A percentile compares a stretch with the other conserved stretches of the same genome.
These are phyloP conservation scores for Botrylloides violaceus DNA, from an alignment of 23 tunicate genomes.

Conservation along the genomic window DNA sequence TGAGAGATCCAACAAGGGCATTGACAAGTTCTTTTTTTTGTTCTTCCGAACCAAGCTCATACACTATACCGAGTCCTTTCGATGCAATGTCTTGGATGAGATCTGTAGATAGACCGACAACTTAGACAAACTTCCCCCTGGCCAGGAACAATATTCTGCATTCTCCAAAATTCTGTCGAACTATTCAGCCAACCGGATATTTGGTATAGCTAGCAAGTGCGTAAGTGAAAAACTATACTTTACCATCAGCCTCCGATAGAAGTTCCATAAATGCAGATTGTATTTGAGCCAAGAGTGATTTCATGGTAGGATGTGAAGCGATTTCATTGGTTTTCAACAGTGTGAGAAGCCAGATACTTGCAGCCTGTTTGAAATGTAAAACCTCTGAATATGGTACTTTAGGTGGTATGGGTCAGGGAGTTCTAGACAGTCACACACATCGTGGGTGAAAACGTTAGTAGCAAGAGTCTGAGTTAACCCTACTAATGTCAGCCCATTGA, in stretches of 20 bases:
- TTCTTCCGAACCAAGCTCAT: conserved; percentile 54
- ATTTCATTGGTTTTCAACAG: conserved; percentile 36
- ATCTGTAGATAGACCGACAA: conserved; percentile 24
- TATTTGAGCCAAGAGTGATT: conserved; percentile 29
- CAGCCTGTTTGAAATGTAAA: conserved; percentile 35
- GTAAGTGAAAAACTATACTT: too few relatives aligned
- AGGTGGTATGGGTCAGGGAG: neutral
- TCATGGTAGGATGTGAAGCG: conserved; percentile 24
- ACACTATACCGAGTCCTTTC: conserved; percentile 76
- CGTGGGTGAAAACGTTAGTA: too few relatives aligned
- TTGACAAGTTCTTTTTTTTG: conserved; percentile 52
- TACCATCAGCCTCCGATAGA: conserved; percentile 64
- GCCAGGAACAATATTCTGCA: neutral
- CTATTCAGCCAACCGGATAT: neutral
- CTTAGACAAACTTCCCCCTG: too few relatives aligned
- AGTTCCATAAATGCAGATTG: conserved; percentile 60
- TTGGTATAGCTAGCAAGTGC: neutral
- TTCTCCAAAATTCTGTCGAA: neutral
- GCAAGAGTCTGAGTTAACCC: too few relatives aligned
- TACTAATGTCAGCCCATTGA: too few relatives aligned
- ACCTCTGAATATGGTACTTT: neutral
- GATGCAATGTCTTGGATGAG: conserved; percentile 85
- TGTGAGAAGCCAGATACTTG: conserved; percentile 67
- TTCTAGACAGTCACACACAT: too few relatives aligned
- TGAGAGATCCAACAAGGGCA: conserved; percentile 52